Evolutionary conservation across 1,140 invertebrate species (phyloP).

Genomic region (Charaxes varanes): DNA sequence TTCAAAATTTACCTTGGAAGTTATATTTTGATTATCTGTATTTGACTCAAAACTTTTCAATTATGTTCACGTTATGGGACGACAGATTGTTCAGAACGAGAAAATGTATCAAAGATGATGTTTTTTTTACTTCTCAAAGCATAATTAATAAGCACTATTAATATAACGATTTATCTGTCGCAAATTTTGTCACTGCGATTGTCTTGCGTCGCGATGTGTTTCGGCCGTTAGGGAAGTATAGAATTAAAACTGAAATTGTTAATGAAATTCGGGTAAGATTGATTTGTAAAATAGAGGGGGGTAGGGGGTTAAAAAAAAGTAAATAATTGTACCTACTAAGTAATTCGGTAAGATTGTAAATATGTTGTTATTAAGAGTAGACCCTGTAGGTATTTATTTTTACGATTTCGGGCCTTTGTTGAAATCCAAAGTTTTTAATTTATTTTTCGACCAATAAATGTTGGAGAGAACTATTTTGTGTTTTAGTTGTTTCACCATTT

Average conservation of each 20-base stretch:
- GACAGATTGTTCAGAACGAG: no score
- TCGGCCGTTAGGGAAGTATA: conserved; percentile 32
- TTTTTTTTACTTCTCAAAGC: no score
- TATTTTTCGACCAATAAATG: conserved; percentile 74
- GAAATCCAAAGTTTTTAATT: conserved; percentile 72
- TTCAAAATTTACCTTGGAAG: no score
- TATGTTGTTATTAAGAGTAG: conserved; percentile 67
- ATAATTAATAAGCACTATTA: no score
- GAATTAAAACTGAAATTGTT: conserved; percentile 34
- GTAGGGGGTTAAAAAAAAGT: conserved; percentile 30
- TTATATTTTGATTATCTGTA: no score
- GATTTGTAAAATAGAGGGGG: conserved; percentile 50
- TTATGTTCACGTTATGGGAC: no score
- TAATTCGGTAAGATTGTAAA: conserved; percentile 55
- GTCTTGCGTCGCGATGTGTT: no score
- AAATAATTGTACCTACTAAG: conserved; percentile 59
- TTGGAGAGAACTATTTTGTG: conserved; percentile 61
- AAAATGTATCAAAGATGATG: no score
- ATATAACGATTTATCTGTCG: no score
- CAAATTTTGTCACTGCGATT: no score
- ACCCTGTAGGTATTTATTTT: conserved; percentile 69
- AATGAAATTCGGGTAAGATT: conserved; percentile 35
- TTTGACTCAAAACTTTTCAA: no score
- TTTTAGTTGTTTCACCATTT: conserved; percentile 40
- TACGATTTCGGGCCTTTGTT: conserved; percentile 69